Percentiles rank a stretch among this genome's conserved stretches.
phyloP scores from a whole-genome alignment of 1,140 invertebrate genomes.

The Acromyrmex charruanus region DNA sequence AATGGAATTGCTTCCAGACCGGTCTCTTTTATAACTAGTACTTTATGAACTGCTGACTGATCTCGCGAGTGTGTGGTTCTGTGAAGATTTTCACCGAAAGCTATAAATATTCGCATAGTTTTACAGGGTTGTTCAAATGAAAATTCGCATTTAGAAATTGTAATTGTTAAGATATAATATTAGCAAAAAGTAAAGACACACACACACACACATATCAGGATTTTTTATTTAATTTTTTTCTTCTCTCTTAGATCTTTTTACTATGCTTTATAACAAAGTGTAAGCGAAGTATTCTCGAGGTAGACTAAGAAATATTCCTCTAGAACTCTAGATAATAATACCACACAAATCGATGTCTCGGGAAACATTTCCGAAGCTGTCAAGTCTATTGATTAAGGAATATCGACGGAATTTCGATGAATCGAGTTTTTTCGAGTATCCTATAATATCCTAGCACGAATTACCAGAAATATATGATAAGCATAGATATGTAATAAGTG shows the following conservation, averaged over 20 bases:
- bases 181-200: not conserved
- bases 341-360: not conserved
- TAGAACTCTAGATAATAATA: not conserved
- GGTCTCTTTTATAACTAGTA: not conserved
- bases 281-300: not conserved
- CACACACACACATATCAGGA: no score
- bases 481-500: no score
- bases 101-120: not conserved
- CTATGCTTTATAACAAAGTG: no score
- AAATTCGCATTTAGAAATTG: not conserved
- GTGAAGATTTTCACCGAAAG: not conserved
- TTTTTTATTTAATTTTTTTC: not conserved
- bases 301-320: not conserved
- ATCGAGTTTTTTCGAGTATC: not conserved
- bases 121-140: not conserved
- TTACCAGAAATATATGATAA: slow-evolving; percentile 9
- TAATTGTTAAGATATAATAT: not conserved
- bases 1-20: not conserved
- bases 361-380: not conserved
- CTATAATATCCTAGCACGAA: not conserved
- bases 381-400: not conserved
- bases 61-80: not conserved
- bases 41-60: not conserved
- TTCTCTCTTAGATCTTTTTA: not conserved
- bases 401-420: slow-evolving; percentile 3